These are phyloP conservation scores for Nanorana parkeri DNA, from an alignment of 2,113 vertebrate species.

Conservation along the genomic window DNA sequence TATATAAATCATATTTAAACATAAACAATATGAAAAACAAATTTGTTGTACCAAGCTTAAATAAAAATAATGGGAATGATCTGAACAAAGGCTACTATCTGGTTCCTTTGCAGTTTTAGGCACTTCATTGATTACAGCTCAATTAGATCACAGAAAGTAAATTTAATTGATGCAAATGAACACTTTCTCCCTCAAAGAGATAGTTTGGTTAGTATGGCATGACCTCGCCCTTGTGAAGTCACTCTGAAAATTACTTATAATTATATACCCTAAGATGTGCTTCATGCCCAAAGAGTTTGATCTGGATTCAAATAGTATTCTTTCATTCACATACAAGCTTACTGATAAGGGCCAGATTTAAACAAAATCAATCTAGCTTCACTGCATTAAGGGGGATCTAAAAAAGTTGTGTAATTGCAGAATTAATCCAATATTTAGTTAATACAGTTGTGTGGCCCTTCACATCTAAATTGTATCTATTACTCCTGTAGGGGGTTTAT, in stretches of 20 bases:
- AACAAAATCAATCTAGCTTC: neutral
- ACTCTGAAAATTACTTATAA: slow-evolving; percentile 34
- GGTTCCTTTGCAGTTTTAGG: neutral
- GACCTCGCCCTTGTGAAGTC: slow-evolving; percentile 40
- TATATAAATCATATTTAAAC: neutral
- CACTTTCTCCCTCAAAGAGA: slow-evolving; percentile 13
- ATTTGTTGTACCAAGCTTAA: too few species aligned
- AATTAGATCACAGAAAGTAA: slow-evolving; percentile 15
- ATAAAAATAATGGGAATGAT: too few species aligned
- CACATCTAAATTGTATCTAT: neutral
- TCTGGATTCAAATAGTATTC: slow-evolving; percentile 8
- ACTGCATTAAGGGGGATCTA: neutral
- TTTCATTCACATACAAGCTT: slow-evolving; percentile 9
- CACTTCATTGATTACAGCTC: neutral
- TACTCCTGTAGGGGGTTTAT: neutral
- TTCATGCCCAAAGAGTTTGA: neutral
- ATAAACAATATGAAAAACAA: too few species aligned
- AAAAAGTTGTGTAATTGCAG: too few species aligned
- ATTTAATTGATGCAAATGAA: slow-evolving; percentile 36
- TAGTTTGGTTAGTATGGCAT: slow-evolving; percentile 25
- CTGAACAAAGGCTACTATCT: neutral
- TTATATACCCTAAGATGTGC: slow-evolving; percentile 25
- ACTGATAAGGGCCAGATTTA: neutral
- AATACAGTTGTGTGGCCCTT: too few species aligned
- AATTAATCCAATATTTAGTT: too few species aligned